Conservation (phyloP, 1,140 invertebrate genomes). For the Macrocentrus cingulum region DNA sequence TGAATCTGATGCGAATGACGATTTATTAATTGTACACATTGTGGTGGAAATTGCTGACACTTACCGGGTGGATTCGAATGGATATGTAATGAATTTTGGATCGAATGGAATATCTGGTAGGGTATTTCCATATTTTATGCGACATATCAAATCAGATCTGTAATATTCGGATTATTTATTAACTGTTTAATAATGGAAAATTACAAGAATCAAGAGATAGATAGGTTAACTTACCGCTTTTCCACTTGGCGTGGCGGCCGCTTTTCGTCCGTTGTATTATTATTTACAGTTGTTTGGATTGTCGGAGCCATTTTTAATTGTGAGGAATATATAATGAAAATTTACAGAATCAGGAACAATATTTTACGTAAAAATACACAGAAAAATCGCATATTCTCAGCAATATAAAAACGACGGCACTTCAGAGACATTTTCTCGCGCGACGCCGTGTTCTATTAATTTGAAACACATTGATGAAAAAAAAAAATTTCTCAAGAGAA, state of each 20-base stretch:
- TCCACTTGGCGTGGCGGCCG: conserved; percentile 58
- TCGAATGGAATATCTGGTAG: conserved; percentile 98
- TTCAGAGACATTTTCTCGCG: too few species aligned
- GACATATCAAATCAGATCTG: conserved; percentile 87
- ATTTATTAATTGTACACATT: conserved; percentile 8
- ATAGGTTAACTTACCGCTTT: conserved; percentile 57
- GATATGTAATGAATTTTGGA: conserved; percentile 96
- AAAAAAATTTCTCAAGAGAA: too few species aligned
- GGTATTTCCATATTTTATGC: conserved; percentile 95
- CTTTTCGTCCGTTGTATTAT: conserved; percentile 55
- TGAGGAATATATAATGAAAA: too few species aligned
- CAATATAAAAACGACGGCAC: too few species aligned
- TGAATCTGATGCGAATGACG: conserved; percentile 72
- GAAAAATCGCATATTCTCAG: too few species aligned
- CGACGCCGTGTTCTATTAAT: too few species aligned
- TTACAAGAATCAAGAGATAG: too few species aligned
- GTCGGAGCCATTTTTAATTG: conserved; percentile 71
- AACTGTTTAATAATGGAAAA: background rate
- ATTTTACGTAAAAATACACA: too few species aligned
- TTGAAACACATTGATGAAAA: too few species aligned
- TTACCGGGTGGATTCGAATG: conserved; percentile 87
- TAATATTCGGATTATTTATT: conserved; percentile 45
- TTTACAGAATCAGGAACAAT: too few species aligned
- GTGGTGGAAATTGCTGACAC: conserved; percentile 2
- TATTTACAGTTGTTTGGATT: conserved; percentile 59